phyloP scores from a whole-genome alignment of 1,140 invertebrate genomes.

The Goniozus legneri region DNA sequence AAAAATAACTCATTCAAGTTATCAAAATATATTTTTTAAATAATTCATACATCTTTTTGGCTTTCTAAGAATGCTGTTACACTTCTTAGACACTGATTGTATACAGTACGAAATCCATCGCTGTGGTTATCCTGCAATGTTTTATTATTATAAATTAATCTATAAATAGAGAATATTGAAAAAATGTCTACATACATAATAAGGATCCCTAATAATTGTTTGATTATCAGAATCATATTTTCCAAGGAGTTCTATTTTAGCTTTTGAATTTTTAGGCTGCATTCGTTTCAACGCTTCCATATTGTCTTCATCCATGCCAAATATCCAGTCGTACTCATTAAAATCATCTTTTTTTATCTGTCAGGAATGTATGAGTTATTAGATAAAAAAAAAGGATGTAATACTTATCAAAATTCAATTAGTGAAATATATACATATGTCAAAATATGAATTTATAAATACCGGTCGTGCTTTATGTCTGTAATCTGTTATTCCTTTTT shows the following conservation, averaged over 20 bases:
- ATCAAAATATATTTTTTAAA: no score
- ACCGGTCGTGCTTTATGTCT: conserved; percentile 73
- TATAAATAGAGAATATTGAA: conserved; percentile 1
- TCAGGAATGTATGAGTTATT: neutral
- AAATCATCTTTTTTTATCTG: conserved; percentile 73
- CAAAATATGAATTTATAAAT: no score
- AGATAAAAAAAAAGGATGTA: neutral
- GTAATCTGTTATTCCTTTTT: conserved; percentile 67
- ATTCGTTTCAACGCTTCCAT: conserved; percentile 66
- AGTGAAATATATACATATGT: conserved; percentile 11
- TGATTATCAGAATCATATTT: conserved; percentile 76
- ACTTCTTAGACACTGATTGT: conserved; percentile 66
- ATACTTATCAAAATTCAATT: neutral
- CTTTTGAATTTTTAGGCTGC: conserved; percentile 61
- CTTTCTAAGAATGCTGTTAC: conserved; percentile 60
- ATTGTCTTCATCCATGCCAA: conserved; percentile 89
- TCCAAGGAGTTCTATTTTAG: conserved; percentile 73
- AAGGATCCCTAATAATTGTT: conserved; percentile 81
- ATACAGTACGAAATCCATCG: conserved; percentile 67
- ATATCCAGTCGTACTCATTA: conserved; percentile 77
- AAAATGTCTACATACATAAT: conserved; percentile 64
- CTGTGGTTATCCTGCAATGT: conserved; percentile 56
- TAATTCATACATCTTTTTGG: conserved; percentile 6
- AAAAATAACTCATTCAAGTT: no score
- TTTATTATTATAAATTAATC: conserved; percentile 9